Evolutionary conservation across 2,888 invertebrate genomes (phyloP), one percentile per base, ranked within the genome.

Genomic region (Drosophila picticornis): DNA sequence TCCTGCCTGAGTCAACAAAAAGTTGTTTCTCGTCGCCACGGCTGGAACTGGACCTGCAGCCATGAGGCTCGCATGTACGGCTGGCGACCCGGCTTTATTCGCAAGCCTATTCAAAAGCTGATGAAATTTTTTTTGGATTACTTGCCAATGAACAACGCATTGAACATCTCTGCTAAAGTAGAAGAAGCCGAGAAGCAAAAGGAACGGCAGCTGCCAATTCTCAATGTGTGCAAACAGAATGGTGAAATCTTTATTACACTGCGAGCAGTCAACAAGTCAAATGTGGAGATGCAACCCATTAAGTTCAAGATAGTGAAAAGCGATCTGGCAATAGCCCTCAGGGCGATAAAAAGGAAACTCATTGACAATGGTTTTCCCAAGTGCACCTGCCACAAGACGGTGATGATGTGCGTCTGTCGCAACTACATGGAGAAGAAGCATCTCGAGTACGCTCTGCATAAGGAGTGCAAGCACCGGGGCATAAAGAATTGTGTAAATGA

Each of bases 231-330:
- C 83, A 95, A 96, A 81, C 95, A 95, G 84, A 95, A 95, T 34
- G 96, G 95, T 2, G 93, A 94, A 3, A 95, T 95, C 84, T 94
- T 94, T 52, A 95, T 96, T 77, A 95, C 95, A 84, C 19, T 82
- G 31, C 61, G 57, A 1, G 29, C 76, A 1, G 58, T 32, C 22
- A 36, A 36, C 22, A 27, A 53, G 4, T 10, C 34, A 2, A 43
- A 32, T 2, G 11, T 43, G 0, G 25, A 43, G 1, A 56, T 65
- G 82, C 95, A 95, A 59, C 96, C 96, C 0, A 94, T 96, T 92
- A 94, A 95, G 55, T 96, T 96, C 83, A 95, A 94, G 91, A 95
- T 96, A 31, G 94, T 94, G 1, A 95, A 95, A 84, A 95, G 95
- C 81, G 93, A 95, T 46, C 57, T 90, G 1, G 71, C 83, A 0